A percentile compares a stretch with the other conserved stretches of the same genome.
phyloP scores from a whole-genome alignment of 2,113 vertebrate species.

The Malurus alboscapulatus region DNA sequence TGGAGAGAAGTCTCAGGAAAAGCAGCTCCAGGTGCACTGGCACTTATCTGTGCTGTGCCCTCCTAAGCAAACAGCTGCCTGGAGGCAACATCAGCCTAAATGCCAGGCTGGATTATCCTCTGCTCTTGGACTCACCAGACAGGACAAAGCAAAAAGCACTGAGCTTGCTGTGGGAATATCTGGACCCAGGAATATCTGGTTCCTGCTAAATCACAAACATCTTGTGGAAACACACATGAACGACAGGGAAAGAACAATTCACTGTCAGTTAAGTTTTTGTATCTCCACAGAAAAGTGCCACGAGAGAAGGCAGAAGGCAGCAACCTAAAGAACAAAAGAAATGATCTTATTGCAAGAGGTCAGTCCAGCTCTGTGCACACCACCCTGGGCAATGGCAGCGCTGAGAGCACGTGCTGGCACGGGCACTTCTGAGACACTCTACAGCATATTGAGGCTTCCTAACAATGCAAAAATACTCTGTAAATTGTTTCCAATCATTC shows the following conservation, averaged over 20 bases:
- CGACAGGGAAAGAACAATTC: not conserved
- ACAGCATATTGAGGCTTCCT: not conserved
- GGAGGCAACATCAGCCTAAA: not conserved
- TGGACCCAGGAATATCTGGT: not conserved
- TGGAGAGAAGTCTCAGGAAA: not conserved
- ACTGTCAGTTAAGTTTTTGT: not conserved
- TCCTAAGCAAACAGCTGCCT: not conserved
- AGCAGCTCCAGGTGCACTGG: not conserved
- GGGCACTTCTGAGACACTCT: not conserved
- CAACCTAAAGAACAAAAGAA: not conserved
- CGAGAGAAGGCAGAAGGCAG: not conserved
- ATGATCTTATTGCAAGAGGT: not conserved
- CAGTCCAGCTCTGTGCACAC: not conserved
- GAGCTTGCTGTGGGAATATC: not conserved
- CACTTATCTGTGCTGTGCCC: not conserved
- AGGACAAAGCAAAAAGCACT: not conserved
- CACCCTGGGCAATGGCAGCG: not conserved
- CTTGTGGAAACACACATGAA: not conserved
- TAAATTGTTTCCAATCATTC: slow-evolving; percentile 1
- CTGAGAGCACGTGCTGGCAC: not conserved
- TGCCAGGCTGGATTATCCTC: not conserved
- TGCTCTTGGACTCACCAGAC: not conserved
- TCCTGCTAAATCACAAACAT: not conserved
- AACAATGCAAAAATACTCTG: not conserved
- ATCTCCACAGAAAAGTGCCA: not conserved